Conservation (phyloP, 2,888 invertebrate genomes). For the Amblyteles armatorius region DNA sequence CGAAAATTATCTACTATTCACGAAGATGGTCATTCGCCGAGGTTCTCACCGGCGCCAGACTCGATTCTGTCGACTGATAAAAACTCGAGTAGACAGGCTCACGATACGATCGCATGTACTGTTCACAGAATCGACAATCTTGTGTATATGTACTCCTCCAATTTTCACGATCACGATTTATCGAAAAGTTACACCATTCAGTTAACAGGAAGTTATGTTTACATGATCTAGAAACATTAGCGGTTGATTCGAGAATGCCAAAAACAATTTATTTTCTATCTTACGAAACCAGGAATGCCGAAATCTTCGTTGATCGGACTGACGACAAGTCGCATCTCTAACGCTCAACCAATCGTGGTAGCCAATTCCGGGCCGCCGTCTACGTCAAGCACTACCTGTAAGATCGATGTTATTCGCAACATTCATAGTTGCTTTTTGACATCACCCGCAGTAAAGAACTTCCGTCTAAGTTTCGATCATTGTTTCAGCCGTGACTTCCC, state of each 20-base stretch:
- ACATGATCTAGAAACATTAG: background rate
- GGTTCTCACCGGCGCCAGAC: background rate
- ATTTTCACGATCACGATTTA: background rate
- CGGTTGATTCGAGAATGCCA: background rate
- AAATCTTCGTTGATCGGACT: constrained; percentile 93
- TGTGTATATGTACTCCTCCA: background rate
- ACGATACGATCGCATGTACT: background rate
- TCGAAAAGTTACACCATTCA: constrained; percentile 44
- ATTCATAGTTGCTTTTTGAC: background rate
- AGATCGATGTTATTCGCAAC: constrained; percentile 76
- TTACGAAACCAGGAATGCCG: constrained; percentile 88
- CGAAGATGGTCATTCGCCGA: background rate
- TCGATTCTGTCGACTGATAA: background rate
- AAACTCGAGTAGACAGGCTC: background rate
- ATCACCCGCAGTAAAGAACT: constrained; percentile 26
- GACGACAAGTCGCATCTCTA: constrained; percentile 90
- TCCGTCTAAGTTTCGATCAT: constrained; percentile 19
- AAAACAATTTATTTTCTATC: constrained; percentile 22
- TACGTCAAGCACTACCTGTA: constrained; percentile 89
- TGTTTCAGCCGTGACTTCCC: constrained; percentile 87
- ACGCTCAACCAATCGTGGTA: constrained; percentile 88
- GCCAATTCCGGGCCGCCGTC: constrained; percentile 91
- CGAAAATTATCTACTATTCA: background rate
- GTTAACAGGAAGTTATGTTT: constrained; percentile 6
- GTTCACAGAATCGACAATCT: background rate